Base-by-base conservation (phyloP, 2,888 invertebrate genomes). In the Agriopis leucophaearia region DNA sequence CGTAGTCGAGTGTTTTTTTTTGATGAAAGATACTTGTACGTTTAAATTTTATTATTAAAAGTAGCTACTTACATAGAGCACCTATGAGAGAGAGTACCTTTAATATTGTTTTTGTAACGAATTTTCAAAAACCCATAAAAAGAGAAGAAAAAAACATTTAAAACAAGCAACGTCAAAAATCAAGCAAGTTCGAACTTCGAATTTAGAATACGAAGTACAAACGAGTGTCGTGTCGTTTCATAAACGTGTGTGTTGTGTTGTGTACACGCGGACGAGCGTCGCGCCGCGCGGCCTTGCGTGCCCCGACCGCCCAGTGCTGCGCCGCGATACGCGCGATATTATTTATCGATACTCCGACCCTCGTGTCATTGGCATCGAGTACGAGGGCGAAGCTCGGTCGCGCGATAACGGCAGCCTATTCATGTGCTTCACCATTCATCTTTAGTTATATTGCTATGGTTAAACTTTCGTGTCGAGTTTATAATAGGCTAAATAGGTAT, bases 331-430 rank as follows among this genome's bases (percentile, higher is more conserved):
- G 73, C 69, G 77, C 83, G 79, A 80, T 85, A 83, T 80, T 81
- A 80, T 81, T 70, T 92, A 92, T 93, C 92, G 93, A 93, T 90
- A 89, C 81, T 76, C 79, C 76, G 76, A 71, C 86, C 86, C 85
- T 83, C 82, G 87, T 91, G 93, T 93, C 93, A 92, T 91, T 93
- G 92, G 90, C 91, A 89, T 85, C 88, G 78, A 88, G 90, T 91
- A 92, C 88, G 85, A 81, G 85, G 84, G 83, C 86, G 86, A 86
- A 82, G 84, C 83, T 80, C 86, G 82, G 79, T 75, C 80, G 81
- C 67, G 57, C 83, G 90, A 90, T 91, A 90, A 87, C 84, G 84
- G 83, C 82, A 84, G 74, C 80, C 64, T 74, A 77, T 66, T 78
- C 72, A 81, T 85, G 80, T 83, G 77, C 78, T 71, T 70, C 72